phyloP scores from a whole-genome alignment of 92 coral and sea anemone genomes.

The Actinostola sp. region DNA sequence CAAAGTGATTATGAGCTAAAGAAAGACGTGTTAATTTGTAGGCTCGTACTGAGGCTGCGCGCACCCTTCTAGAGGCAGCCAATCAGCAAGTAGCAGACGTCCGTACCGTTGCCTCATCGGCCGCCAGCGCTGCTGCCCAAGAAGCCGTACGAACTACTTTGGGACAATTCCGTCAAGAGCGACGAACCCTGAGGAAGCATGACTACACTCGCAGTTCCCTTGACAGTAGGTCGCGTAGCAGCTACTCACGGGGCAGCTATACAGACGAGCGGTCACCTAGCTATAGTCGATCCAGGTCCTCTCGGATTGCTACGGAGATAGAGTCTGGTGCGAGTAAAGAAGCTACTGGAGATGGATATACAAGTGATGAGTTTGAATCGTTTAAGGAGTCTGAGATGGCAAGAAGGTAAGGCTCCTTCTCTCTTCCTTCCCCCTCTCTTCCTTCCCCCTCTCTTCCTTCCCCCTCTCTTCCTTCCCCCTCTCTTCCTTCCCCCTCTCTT shows the following conservation, averaged over 20 bases:
- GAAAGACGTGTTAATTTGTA: constrained; percentile 21
- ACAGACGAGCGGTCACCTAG: constrained; percentile 59
- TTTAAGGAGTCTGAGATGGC: constrained; percentile 63
- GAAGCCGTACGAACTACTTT: constrained; percentile 83
- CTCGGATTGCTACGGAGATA: constrained; percentile 57
- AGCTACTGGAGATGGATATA: constrained; percentile 65
- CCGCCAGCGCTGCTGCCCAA: constrained; percentile 90
- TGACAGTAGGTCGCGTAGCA: constrained; percentile 51
- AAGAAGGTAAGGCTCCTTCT: constrained; percentile 35
- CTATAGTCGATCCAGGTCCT: constrained; percentile 68
- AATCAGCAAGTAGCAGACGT: constrained; percentile 71
- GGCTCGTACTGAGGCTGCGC: constrained; percentile 84
- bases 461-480: not conserved
- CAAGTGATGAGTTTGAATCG: constrained; percentile 87
- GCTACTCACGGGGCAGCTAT: constrained; percentile 55
- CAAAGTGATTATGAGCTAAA: too few species aligned
- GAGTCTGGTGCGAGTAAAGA: constrained; percentile 53
- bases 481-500: not conserved
- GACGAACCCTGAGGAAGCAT: constrained; percentile 31
- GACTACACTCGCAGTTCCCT: constrained; percentile 36
- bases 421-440: not conserved
- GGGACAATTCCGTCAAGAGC: constrained; percentile 68
- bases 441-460: not conserved
- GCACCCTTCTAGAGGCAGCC: constrained; percentile 71
- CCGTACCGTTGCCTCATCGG: constrained; percentile 64